Evolutionary conservation across 2,888 invertebrate genomes (phyloP).

Genomic region (Tortrix viridana): DNA sequence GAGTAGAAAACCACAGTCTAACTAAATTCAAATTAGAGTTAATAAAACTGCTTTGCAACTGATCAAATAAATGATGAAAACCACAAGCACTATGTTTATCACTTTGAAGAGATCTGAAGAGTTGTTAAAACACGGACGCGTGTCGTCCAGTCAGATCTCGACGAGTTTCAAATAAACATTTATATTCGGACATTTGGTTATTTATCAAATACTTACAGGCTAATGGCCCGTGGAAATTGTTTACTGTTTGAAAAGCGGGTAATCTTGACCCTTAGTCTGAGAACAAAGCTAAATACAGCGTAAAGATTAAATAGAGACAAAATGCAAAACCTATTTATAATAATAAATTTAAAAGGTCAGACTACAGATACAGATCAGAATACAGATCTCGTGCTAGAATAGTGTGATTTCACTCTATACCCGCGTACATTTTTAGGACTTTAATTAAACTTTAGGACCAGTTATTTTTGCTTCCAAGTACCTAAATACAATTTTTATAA

Average conservation of each 20-base stretch:
- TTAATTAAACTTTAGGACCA: too few relatives aligned
- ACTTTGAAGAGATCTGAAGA: constrained; percentile 39
- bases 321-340: too few relatives aligned
- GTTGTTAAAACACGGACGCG: constrained; percentile 68
- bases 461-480: too few relatives aligned
- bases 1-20: too few relatives aligned
- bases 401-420: too few relatives aligned
- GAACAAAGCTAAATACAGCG: too few relatives aligned
- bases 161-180: constrained; percentile 76
- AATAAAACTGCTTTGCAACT: constrained; percentile 1
- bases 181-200: constrained; percentile 70
- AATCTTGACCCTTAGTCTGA: neutral
- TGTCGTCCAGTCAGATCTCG: constrained; percentile 75
- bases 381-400: too few relatives aligned
- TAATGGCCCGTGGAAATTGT: constrained; percentile 76
- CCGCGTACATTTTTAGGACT: too few relatives aligned
- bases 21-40: neutral
- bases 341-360: too few relatives aligned
- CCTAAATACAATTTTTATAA: too few relatives aligned
- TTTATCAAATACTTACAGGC: constrained; percentile 76
- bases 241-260: constrained; percentile 66
- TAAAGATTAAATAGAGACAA: too few relatives aligned
- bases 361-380: too few relatives aligned
- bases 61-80: constrained; percentile 22
- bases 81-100: constrained; percentile 8